Evolutionary conservation across 2,797 vertebrate genomes (phyloP), one percentile per base, ranked within the genome.

Genomic region (Erithacus rubecula): DNA sequence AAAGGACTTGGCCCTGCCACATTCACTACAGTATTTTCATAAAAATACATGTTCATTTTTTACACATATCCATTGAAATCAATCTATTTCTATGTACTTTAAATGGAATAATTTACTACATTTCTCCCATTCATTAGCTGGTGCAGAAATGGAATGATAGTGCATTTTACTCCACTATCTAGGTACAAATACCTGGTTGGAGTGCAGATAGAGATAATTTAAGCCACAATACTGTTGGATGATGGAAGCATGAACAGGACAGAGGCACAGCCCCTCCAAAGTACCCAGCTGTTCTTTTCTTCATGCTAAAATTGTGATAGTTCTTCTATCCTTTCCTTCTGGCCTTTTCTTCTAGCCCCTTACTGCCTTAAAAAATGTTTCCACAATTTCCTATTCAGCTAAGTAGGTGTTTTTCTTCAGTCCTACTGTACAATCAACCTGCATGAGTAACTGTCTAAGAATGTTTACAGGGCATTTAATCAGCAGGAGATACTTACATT

Each of bases 381-480:
- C 34, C 74, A 78, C 79, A 87, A 58, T 89, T 70, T 70, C 52
- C 83, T 76, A 64, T 60, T 86, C 74, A 69, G 64, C 8, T 63
- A 87, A 68, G 36, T 19, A 68, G 59, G 32, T 81, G 55, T 55
- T 81, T 89, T 83, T 80, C 37, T 75, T 92, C 34, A 71, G 64
- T 83, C 27, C 47, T 55, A 71, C 63, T 65, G 67, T 83, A 87
- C 86, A 89, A 87, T 91, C 93, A 88, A 52, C 68, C 58, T 67
- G 39, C 60, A 79, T 83, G 91, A 94, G 65, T 91, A 93, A 68
- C 70, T 79, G 88, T 86, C 88, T 78, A 91, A 83, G 89, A 96
- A 95, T 95, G 87, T 94, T 91, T 87, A 83, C 75, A 64, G 88
- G 82, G 72, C 68, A 89, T 81, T 92, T 93, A 90, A 82, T 69